Evolutionary conservation across 2,888 invertebrate genomes (phyloP), one percentile per base, ranked within the genome.

Genomic region (Lochmaea capreae): DNA sequence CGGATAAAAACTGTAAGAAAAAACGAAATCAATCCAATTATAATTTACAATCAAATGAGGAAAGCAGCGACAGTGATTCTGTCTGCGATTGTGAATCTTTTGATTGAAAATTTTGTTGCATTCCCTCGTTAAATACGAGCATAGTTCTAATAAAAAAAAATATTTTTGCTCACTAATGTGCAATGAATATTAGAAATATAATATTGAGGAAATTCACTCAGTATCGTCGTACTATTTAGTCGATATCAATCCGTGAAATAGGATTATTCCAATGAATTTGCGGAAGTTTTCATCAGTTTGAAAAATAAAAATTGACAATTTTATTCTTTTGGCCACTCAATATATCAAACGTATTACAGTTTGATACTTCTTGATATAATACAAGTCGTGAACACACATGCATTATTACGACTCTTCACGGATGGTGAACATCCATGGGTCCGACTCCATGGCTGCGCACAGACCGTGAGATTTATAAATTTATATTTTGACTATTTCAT

Each of bases 401-500:
- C 84, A 83, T 84, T 81, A 84, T 84, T 84, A 84, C 83, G 81
- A 81, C 79, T 79, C 83, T 85, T 86, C 86, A 86, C 86, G 86
- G 83, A 81, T 81, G 83, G 85, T 86, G 85, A 83, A 79, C 85
- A 85, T 78, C 82, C 80, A 81, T 83, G 81, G 83, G 80, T 79
- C 76, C 77, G 75, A 75, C 66, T 80, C 75, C 76, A 75, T 76
- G 80, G 80, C 80, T 75, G 81, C 78, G 84, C 81, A 81, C 81
- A 81, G 82, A 85, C 86, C 87, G 85, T 87, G 86, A 87, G 87
- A 87, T 87, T 87, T 87, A 87, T 87, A 87, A 86, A 86, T 87
- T 87, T 87, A 86, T 87, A 87, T 87, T 87, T 87, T 87, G 87
- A 87, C 87, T 87, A 87, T 87, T 85, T 84, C 84, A 84, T 85